Evolutionary conservation across 2,113 vertebrate species (phyloP), one percentile per base, ranked within the genome.

Genomic region (Ardeotis arabs): DNA sequence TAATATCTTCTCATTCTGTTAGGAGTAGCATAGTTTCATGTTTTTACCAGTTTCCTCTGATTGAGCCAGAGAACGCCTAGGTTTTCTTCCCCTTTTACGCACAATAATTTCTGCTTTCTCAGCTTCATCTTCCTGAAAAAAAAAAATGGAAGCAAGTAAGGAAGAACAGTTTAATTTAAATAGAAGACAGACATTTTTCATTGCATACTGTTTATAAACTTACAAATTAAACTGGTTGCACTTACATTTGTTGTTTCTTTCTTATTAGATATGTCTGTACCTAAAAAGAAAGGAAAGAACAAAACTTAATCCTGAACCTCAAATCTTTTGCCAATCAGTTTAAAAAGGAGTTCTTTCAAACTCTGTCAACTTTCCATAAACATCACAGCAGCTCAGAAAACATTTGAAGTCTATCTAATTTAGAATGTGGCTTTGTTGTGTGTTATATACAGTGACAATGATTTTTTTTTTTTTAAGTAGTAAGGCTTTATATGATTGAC

Each of bases 41-140:
- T 79, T 95, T 93, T 73, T 98, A 99, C 99, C 99, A 29, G 98
- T 93, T 49, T 99, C 98, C 15, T 99, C 99, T 27, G 96, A 95
- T 0, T 97, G 91, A 47, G 33, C 53, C 69, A 93, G 63, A 6
- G 97, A 93, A 6, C 96, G 97, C 70, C 85, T 98, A 53, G 97
- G 96, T 69, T 98, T 98, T 59, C 98, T 97, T 91, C 98, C 98
- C 85, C 98, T 97, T 68, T 97, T 97, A 44, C 96, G 97, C 56
- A 95, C 62, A 39, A 89, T 73, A 5, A 91, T 86, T 49, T 89
- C 93, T 60, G 70, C 23, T 58, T 93, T 98, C n/a, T 97, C 98
- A 56, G 96, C 96, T 64, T 95, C 79, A 21, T 97, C 95, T 20
- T 98, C 97, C 98, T 98, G 60, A 78, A 75, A 63, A 87, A 87